A percentile compares a stretch with the other conserved stretches of the same genome.
phyloP scores from a whole-genome alignment of 2,888 invertebrate genomes.

The Pomacea canaliculata region DNA sequence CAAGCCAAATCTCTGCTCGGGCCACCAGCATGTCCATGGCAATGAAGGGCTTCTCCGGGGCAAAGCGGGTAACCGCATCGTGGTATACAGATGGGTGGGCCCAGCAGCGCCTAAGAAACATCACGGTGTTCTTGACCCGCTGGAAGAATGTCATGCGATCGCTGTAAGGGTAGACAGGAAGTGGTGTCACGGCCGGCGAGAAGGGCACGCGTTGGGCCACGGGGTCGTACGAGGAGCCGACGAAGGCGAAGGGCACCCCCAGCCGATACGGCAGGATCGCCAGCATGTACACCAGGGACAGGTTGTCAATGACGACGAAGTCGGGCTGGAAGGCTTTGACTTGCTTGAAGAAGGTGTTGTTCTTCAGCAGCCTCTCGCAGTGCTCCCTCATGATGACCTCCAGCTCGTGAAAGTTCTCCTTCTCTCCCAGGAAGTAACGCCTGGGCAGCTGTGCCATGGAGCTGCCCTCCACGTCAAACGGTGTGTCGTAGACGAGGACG shows the following conservation, averaged over 20 bases:
- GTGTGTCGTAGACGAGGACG: constrained; percentile 18
- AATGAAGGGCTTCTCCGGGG: constrained; percentile 34
- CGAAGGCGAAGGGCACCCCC: constrained; percentile 26
- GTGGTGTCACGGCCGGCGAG: constrained; percentile 20
- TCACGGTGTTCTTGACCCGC: constrained; percentile 22
- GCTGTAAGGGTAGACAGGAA: constrained; percentile 11
- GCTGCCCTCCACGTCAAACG: constrained; percentile 16
- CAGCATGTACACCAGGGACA: constrained; percentile 24
- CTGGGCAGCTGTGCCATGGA: constrained; percentile 23
- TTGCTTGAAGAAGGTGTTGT: constrained; percentile 21
- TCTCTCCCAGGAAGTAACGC: constrained; percentile 20
- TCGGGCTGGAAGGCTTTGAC: constrained; percentile 19
- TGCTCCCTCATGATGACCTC: constrained; percentile 19
- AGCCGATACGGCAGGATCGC: constrained; percentile 28
- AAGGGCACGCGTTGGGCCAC: constrained; percentile 21
- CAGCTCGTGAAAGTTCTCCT: constrained; percentile 17
- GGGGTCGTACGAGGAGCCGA: constrained; percentile 23
- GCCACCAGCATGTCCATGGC: constrained; percentile 29
- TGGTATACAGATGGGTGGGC: constrained; percentile 11
- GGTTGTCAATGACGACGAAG: constrained; percentile 22
- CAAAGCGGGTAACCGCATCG: constrained; percentile 26
- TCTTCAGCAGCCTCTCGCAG: constrained; percentile 23
- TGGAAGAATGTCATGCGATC: constrained; percentile 26
- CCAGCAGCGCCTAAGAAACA: constrained; percentile 13
- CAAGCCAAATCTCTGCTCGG: constrained; percentile 32